Conservation (phyloP, 2,113 vertebrate genomes). For the Globicephala melas region DNA sequence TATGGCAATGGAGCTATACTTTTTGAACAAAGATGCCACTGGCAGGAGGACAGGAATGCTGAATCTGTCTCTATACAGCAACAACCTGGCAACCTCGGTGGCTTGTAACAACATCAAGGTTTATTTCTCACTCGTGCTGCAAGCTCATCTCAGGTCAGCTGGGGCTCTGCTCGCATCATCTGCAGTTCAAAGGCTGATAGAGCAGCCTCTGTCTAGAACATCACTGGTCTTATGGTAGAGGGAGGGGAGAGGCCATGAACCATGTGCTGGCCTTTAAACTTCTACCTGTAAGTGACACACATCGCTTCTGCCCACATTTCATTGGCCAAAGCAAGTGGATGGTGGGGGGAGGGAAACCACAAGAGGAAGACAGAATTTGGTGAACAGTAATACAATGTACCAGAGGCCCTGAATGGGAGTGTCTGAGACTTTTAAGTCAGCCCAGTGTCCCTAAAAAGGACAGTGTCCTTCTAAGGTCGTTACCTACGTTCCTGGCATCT, state of each 20-base stretch:
- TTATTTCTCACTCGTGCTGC: not conserved
- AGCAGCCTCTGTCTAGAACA: not conserved
- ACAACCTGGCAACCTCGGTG: not conserved
- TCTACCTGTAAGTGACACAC: not conserved
- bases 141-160: not conserved
- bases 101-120: not conserved
- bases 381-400: not conserved
- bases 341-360: not conserved
- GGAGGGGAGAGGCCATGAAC: not conserved
- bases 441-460: not conserved
- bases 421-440: not conserved
- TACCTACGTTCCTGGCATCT: not conserved
- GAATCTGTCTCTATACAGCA: not conserved
- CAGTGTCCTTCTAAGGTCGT: not conserved
- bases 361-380: not conserved
- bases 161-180: not conserved
- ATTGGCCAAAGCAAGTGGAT: not conserved
- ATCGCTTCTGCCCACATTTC: not conserved
- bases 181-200: not conserved
- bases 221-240: not conserved
- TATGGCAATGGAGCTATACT: not conserved
- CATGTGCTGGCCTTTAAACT: not conserved
- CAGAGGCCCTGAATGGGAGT: not conserved
- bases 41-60: rapidly evolving
- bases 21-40: not conserved